Evolutionary conservation across 2,888 invertebrate species (phyloP), one percentile per base, ranked within the genome.

Genomic region (Caenorhabditis sp.): DNA sequence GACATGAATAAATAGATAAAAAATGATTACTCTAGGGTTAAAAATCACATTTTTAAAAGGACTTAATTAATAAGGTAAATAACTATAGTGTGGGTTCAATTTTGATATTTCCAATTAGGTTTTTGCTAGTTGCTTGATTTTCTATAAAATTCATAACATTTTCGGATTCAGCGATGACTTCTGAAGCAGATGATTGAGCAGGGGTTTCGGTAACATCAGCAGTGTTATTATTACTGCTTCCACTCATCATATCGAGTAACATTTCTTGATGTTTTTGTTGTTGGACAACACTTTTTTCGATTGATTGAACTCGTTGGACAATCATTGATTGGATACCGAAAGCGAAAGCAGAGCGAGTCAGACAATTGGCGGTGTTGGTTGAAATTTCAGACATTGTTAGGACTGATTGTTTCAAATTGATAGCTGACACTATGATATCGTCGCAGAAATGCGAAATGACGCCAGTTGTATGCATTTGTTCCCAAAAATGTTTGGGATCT

Each of bases 261-360:
- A 53, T 72, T 52, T 67, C 60, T 0, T 67, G 63, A 31, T 72
- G 64, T 20, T 68, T 66, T 12, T 67, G 59, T 20, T 73, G 65
- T 52, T 70, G 74, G 25, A 31, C 25, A 7, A 61, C 69, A 20
- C 59, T 62, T 61, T 58, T 38, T 54, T 74, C 74, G 56, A 74
- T 70, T 21, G 70, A 58, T 59, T 74, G 74, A 14, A 74, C 74
- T 31, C 74, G 65, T 20, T 74, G 63, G n/a, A 74, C 70, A 31
- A 70, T 54, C 14, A 61, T 56, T n/a, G 57, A 43, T 26, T 67
- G 70, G 26, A 69, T 50, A n/a, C 67, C 70, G 31, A 74, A 58
- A 8, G 74, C 67, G 23, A 70, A 70, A 14, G 38, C 63, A 8
- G 66, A 43, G n/a, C 74, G 59, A 27, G 69, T 63, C 49, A 74